Percentiles rank a stretch among this genome's conserved stretches.
Evolutionary conservation across 64 coral and sea anemone genomes (phyloP).

Genomic region (Porites lutea): DNA sequence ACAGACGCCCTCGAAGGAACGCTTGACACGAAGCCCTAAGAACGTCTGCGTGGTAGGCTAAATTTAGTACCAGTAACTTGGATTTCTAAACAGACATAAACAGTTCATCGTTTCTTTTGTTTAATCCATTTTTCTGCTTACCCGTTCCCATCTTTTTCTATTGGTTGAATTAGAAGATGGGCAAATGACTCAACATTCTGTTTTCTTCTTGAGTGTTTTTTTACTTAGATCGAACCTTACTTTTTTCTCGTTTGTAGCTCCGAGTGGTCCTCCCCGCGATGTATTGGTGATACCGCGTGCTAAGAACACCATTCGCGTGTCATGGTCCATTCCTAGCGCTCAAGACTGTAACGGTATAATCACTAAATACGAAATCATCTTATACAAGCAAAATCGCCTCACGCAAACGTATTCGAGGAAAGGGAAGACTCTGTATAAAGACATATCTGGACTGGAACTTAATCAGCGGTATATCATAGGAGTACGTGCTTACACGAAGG

Average conservation of each 20-base stretch:
- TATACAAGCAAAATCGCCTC: slow-evolving; percentile 16
- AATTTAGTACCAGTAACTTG: too few relatives aligned
- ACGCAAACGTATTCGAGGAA: not conserved
- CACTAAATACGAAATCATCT: slow-evolving; percentile 45
- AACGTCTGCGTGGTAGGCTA: too few relatives aligned
- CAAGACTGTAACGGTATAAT: slow-evolving; percentile 57
- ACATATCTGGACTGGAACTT: slow-evolving; percentile 33
- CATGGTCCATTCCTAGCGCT: slow-evolving; percentile 62
- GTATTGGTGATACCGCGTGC: slow-evolving; percentile 59
- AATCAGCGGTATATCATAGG: slow-evolving; percentile 29
- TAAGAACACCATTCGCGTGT: slow-evolving; percentile 43
- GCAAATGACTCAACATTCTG: not conserved
- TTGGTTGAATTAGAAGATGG: too few relatives aligned
- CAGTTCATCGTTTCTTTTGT: too few relatives aligned
- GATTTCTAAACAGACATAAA: too few relatives aligned
- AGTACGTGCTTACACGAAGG: slow-evolving; percentile 54
- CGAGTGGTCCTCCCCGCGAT: slow-evolving; percentile 70
- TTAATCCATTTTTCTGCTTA: too few relatives aligned
- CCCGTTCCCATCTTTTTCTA: too few relatives aligned
- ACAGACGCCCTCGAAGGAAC: too few relatives aligned
- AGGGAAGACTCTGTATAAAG: slow-evolving; percentile 50
- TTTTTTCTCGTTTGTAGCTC: slow-evolving; percentile 11
- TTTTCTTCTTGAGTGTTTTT: not conserved
- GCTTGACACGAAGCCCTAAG: too few relatives aligned
- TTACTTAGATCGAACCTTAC: not conserved